Conservation (phyloP, 1,140 invertebrate species). For the Drosophila nikananu region DNA sequence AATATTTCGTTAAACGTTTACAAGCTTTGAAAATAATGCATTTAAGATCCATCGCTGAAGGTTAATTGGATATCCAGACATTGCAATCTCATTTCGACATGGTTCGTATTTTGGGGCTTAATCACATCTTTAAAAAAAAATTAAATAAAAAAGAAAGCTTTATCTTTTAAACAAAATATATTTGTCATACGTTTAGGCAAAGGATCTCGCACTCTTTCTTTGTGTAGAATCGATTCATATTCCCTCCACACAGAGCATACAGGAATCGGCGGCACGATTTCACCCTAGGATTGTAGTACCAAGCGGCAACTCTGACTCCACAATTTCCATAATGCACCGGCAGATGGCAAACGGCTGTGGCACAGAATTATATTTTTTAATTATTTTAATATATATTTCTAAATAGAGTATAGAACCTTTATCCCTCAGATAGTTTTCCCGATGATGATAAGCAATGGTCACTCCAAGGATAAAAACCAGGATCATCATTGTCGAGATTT, state of each 20-base stretch:
- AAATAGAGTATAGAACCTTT: background rate
- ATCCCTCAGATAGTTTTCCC: background rate
- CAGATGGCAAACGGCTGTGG: background rate
- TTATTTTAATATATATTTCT: background rate
- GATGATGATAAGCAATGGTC: background rate
- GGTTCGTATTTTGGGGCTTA: background rate
- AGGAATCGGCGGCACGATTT: background rate
- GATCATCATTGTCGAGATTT: background rate
- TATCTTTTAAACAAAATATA: background rate
- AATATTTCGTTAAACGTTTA: background rate
- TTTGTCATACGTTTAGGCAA: background rate
- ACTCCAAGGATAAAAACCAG: background rate
- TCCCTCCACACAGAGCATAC: constrained; percentile 10
- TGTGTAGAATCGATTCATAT: constrained; percentile 5
- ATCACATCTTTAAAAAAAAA: background rate
- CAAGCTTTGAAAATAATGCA: background rate
- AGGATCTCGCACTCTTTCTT: background rate
- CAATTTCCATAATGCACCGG: background rate
- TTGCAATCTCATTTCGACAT: background rate
- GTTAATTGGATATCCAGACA: background rate
- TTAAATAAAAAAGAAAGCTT: no score
- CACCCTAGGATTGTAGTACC: background rate
- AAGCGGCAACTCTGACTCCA: background rate
- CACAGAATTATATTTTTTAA: no score
- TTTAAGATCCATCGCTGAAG: background rate